Conservation (phyloP, 2,888 invertebrate genomes). For the Apamea monoglypha region DNA sequence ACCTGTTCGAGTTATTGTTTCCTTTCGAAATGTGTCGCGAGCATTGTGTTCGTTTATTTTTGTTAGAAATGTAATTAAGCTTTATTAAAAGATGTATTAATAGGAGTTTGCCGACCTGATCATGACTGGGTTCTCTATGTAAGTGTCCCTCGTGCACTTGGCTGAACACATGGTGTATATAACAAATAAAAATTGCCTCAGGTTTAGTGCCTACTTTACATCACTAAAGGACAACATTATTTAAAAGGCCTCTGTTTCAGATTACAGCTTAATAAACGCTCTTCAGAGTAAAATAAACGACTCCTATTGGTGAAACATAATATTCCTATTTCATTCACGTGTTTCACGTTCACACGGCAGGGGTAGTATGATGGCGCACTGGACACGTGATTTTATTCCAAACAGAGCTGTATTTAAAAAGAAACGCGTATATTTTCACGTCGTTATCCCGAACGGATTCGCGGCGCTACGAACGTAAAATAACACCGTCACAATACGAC, state of each 20-base stretch:
- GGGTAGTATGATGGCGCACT: conserved; percentile 1
- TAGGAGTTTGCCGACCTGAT: not conserved
- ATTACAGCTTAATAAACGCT: not conserved
- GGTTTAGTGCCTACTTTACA: not conserved
- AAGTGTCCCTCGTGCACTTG: not conserved
- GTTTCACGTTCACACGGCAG: not conserved
- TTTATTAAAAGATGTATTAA: conserved; percentile 2
- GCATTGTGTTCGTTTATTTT: conserved; percentile 28
- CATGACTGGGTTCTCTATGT: not conserved
- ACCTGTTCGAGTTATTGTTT: conserved; percentile 44
- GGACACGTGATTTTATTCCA: conserved; percentile 2
- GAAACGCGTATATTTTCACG: conserved; percentile 38
- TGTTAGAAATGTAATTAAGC: conserved; percentile 24
- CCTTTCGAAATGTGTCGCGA: conserved; percentile 47
- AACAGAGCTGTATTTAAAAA: conserved; percentile 38
- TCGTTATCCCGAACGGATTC: conserved; percentile 43
- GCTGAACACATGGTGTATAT: not conserved
- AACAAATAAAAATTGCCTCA: not conserved
- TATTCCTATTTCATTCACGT: not conserved
- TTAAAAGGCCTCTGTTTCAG: not conserved
- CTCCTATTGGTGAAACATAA: conserved; percentile 2
- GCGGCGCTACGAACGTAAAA: conserved; percentile 1
- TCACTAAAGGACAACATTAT: not conserved
- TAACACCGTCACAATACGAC: conserved; percentile 9
- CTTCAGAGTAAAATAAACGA: not conserved